Evolutionary conservation across 2,113 vertebrate species (phyloP).

Genomic region (Toxotes jaculatrix): DNA sequence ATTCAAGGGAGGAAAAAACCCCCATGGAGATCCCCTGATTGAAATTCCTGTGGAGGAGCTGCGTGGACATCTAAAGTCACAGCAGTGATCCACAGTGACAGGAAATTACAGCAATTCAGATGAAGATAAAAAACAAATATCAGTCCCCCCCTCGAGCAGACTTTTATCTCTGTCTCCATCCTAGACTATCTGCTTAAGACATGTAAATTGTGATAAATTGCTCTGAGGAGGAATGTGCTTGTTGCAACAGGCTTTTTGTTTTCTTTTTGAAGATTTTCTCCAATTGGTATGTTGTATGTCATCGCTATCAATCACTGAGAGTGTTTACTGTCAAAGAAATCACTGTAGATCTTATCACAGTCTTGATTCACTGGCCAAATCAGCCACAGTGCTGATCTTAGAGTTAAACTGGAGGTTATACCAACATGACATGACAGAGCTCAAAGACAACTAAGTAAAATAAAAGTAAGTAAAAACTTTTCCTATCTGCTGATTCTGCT

Average conservation of each 20-base stretch:
- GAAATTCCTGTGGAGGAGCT: slow-evolving; percentile 57
- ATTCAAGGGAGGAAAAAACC: slow-evolving; percentile 13
- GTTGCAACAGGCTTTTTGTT: slow-evolving; percentile 18
- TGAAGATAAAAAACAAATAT: slow-evolving; percentile 37
- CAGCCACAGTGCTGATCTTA: slow-evolving; percentile 21
- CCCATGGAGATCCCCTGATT: slow-evolving; percentile 51
- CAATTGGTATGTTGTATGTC: slow-evolving; percentile 31
- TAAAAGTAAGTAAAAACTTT: not conserved
- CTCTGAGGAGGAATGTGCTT: slow-evolving; percentile 42
- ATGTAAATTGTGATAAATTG: slow-evolving; percentile 58
- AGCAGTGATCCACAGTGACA: slow-evolving; percentile 52
- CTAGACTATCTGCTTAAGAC: slow-evolving; percentile 37
- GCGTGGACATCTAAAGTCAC: slow-evolving; percentile 31
- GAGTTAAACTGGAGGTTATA: slow-evolving; percentile 66
- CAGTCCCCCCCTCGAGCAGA: slow-evolving; percentile 1
- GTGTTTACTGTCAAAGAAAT: slow-evolving; percentile 65
- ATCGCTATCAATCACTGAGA: slow-evolving; percentile 45
- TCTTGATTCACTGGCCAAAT: slow-evolving; percentile 38
- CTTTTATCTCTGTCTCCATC: slow-evolving; percentile 40
- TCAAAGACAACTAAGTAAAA: no score
- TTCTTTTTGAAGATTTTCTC: slow-evolving; percentile 32
- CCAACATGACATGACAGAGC: slow-evolving; percentile 20
- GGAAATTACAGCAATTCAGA: slow-evolving; percentile 62
- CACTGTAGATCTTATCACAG: slow-evolving; percentile 58
- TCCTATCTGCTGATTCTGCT: not conserved